phyloP scores from a whole-genome alignment of 64 coral and sea anemone genomes.

The Dendronephthya gigantea region DNA sequence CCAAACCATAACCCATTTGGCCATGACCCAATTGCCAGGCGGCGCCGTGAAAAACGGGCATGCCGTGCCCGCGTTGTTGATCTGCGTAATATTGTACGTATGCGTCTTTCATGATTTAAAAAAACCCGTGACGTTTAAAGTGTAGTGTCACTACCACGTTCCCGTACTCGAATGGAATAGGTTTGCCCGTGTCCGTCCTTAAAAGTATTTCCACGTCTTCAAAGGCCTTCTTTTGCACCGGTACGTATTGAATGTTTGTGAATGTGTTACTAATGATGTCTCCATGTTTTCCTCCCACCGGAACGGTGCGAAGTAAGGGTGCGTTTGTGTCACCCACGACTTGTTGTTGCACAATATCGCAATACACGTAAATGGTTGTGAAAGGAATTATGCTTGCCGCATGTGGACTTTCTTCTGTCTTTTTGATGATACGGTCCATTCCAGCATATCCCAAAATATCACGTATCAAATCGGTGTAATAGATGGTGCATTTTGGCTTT shows the following conservation, averaged over 20 bases:
- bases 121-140: conserved; percentile 12
- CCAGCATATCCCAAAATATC: conserved; percentile 24
- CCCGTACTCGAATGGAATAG: background rate
- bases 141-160: background rate
- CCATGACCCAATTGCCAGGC: conserved; percentile 32
- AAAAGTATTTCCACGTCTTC: conserved; percentile 14
- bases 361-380: conserved; percentile 18
- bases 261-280: conserved; percentile 20
- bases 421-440: background rate
- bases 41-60: conserved; percentile 15
- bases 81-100: conserved; percentile 25
- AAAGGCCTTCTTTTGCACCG: background rate
- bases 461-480: background rate
- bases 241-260: too few relatives aligned
- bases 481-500: background rate
- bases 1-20: conserved; percentile 10
- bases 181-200: background rate
- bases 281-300: conserved; percentile 26
- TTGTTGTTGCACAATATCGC: conserved; percentile 25
- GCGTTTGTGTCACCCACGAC: conserved; percentile 33
- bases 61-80: background rate
- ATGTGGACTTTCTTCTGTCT: conserved; percentile 18
- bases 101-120: background rate
- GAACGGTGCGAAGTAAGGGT: background rate
- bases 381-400: conserved; percentile 7